Conservation (phyloP, 2,113 vertebrate genomes). For the Syrrhaptes paradoxus region DNA sequence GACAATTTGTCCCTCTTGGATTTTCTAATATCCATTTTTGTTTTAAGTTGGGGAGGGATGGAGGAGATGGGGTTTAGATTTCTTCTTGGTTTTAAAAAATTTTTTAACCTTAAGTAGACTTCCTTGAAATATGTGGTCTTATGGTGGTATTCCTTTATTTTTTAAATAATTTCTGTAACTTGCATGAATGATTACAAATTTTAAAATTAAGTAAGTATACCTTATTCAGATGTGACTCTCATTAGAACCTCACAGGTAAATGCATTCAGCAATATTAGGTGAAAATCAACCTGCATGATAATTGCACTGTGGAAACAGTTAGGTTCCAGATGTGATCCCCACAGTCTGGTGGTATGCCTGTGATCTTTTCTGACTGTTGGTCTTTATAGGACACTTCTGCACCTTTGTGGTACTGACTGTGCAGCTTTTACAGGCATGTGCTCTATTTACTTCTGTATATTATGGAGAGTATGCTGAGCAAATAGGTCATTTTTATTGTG, state of each 20-base stretch:
- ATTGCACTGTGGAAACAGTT: background rate
- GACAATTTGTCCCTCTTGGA: background rate
- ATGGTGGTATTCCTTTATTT: background rate
- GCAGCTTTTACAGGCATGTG: background rate
- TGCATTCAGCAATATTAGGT: background rate
- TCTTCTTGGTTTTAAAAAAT: background rate
- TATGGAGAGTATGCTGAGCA: background rate
- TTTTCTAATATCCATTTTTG: background rate
- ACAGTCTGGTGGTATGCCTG: background rate
- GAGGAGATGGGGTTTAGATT: background rate
- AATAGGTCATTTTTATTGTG: background rate
- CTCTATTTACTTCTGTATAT: background rate
- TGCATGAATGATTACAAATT: background rate
- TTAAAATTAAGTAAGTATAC: background rate
- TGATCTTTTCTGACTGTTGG: background rate
- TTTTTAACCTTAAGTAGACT: background rate
- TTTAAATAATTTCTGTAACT: background rate
- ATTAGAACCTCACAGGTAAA: background rate
- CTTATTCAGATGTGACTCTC: background rate
- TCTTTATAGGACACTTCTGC: background rate
- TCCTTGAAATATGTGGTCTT: background rate
- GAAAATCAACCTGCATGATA: background rate
- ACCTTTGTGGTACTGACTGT: background rate
- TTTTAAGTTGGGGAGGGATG: background rate
- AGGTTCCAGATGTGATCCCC: background rate